phyloP scores from a whole-genome alignment of 2,113 vertebrate species.

The Vulpes vulpes region DNA sequence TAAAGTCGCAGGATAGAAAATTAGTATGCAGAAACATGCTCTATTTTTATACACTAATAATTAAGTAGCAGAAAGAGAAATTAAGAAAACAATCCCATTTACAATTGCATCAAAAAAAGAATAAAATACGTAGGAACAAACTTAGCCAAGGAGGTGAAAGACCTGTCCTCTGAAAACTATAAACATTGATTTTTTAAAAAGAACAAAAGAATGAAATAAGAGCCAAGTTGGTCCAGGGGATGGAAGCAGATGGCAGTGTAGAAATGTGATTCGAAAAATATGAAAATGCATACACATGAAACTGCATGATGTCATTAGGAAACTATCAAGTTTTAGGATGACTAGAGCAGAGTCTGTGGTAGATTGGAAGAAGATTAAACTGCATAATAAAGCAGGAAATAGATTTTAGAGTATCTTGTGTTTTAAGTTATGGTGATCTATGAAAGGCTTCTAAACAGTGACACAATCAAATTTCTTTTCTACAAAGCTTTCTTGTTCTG shows the following conservation, averaged over 20 bases:
- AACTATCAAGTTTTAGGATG: neutral
- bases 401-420: neutral
- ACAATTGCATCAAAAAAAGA: neutral
- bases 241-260: neutral
- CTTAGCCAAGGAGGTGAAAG: neutral
- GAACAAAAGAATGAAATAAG: slow-evolving; percentile 30
- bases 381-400: neutral
- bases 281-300: neutral
- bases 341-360: neutral
- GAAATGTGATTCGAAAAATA: neutral
- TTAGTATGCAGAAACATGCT: neutral
- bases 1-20: neutral
- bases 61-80: neutral
- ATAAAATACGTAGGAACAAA: neutral
- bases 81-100: neutral
- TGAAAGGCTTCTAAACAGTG: neutral
- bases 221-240: neutral
- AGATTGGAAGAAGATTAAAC: neutral
- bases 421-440: neutral
- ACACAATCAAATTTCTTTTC: neutral
- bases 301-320: neutral
- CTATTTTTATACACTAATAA: neutral
- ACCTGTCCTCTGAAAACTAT: neutral
- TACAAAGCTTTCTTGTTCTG: neutral
- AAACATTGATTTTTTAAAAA: neutral